phyloP scores from a whole-genome alignment of 2,888 invertebrate species.

The Parthenolecanium corni region DNA sequence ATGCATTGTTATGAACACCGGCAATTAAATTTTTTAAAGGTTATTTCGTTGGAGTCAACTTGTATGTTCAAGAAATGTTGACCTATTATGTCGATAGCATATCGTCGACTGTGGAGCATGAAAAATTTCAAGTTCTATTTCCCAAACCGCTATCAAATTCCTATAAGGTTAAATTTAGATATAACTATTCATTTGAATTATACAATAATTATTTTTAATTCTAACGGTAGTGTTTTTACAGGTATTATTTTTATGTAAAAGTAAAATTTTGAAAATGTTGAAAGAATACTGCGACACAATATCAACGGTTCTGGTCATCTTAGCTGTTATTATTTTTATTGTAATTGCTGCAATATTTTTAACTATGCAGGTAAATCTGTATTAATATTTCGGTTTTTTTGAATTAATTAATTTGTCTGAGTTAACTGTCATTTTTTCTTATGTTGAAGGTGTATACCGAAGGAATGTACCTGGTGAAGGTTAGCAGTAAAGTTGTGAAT shows the following conservation, averaged over 20 bases:
- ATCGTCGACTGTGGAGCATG: not conserved
- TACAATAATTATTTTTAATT: not conserved
- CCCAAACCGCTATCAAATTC: slow-evolving; percentile 67
- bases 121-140: slow-evolving; percentile 45
- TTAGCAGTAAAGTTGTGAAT: slow-evolving; percentile 78
- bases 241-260: slow-evolving; percentile 31
- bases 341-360: slow-evolving; percentile 70
- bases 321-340: slow-evolving; percentile 68
- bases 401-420: slow-evolving; percentile 46
- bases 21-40: not conserved
- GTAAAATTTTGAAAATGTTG: slow-evolving; percentile 39
- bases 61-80: not conserved
- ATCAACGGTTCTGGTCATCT: slow-evolving; percentile 73
- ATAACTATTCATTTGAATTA: not conserved
- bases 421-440: not conserved
- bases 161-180: slow-evolving; percentile 47
- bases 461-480: slow-evolving; percentile 78
- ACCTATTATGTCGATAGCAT: not conserved
- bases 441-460: slow-evolving; percentile 56
- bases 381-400: slow-evolving; percentile 33
- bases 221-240: slow-evolving; percentile 29
- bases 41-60: slow-evolving; percentile 10
- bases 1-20: not conserved
- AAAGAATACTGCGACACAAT: slow-evolving; percentile 73
- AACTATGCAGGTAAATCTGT: slow-evolving; percentile 64